Percentiles rank a stretch among this genome's conserved stretches.
phyloP scores from a whole-genome alignment of 2,888 invertebrate genomes.

The Neria commutata region DNA sequence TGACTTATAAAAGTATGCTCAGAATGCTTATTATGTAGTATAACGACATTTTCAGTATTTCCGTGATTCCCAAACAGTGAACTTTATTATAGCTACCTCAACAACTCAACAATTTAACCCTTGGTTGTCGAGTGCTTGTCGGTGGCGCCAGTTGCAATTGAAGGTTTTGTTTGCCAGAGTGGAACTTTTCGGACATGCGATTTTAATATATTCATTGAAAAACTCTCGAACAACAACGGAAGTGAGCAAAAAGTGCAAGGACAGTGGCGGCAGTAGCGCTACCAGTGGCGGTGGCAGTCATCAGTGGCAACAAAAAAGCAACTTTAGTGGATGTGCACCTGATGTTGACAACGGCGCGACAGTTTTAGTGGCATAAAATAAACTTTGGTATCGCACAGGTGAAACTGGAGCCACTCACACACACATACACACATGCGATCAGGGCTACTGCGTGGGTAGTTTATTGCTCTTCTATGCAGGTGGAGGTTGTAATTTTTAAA shows the following conservation, averaged over 20 bases:
- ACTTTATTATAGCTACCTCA: no score
- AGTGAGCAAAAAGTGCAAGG: background rate
- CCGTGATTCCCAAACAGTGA: no score
- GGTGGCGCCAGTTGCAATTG: no score
- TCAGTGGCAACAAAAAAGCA: background rate
- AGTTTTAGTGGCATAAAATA: conserved; percentile 6
- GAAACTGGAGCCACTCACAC: background rate
- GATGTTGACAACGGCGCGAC: conserved; percentile 12
- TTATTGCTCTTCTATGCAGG: no score
- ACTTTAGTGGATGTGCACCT: conserved; percentile 3
- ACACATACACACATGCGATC: no score
- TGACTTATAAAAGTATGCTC: no score
- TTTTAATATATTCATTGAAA: conserved; percentile 23
- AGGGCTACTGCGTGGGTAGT: no score
- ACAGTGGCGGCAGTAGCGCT: background rate
- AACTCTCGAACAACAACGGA: conserved; percentile 4
- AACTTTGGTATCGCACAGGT: background rate
- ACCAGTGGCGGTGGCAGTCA: background rate
- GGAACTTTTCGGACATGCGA: conserved; percentile 7
- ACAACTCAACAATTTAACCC: no score
- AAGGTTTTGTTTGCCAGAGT: conserved; percentile 3
- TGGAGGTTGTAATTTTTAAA: no score
- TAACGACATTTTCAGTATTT: no score
- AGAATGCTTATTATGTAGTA: no score
- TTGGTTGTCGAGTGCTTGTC: no score